Evolutionary conservation across 2,113 vertebrate species (phyloP).

Genomic region (Paramisgurnus dabryanus): DNA sequence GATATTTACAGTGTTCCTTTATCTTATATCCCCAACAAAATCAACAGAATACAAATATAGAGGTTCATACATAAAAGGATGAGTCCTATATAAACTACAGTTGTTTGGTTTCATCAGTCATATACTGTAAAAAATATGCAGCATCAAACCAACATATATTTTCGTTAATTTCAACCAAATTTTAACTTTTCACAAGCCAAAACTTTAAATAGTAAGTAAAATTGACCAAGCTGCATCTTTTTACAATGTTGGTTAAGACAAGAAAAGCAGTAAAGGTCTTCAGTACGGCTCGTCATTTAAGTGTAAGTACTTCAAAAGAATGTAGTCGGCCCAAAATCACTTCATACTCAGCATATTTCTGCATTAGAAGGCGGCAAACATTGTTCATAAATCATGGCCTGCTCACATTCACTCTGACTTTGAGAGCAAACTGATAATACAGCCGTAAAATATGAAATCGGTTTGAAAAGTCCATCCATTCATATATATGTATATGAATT

Average conservation of each 20-base stretch:
- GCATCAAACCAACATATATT: too few relatives aligned
- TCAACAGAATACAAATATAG: too few relatives aligned
- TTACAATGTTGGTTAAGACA: not conserved
- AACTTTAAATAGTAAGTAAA: too few relatives aligned
- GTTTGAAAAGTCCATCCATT: not conserved
- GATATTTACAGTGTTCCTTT: too few relatives aligned
- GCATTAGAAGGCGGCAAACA: not conserved
- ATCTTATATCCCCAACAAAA: too few relatives aligned
- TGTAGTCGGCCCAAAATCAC: conserved; percentile 29
- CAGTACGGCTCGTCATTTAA: conserved; percentile 24
- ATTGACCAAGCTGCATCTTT: conserved; percentile 6
- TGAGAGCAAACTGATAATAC: conserved; percentile 10
- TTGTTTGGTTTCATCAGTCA: not conserved
- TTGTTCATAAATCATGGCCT: conserved; percentile 3
- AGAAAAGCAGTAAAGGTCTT: conserved; percentile 21
- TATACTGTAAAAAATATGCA: not conserved
- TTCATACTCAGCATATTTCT: conserved; percentile 25
- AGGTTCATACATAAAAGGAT: not conserved
- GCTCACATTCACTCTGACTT: not conserved
- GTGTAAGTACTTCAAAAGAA: conserved; percentile 31
- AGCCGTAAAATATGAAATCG: not conserved
- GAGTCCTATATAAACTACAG: not conserved
- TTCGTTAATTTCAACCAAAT: too few relatives aligned
- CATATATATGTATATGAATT: too few relatives aligned
- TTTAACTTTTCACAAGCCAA: too few relatives aligned